These are phyloP conservation scores for Ips nitidus DNA, from an alignment of 1,140 invertebrate genomes.

Conservation along the genomic window DNA sequence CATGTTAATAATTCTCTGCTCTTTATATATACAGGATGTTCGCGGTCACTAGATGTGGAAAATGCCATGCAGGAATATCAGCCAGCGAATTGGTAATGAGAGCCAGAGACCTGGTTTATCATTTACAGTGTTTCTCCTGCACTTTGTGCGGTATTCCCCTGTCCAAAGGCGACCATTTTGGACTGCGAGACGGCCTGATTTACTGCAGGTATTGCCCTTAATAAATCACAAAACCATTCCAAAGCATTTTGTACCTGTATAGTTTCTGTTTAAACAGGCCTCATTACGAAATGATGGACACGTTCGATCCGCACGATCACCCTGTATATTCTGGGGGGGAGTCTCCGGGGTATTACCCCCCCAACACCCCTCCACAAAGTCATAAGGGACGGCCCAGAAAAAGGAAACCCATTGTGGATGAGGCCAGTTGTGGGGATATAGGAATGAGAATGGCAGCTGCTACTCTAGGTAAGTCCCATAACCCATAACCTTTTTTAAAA, in stretches of 20 bases:
- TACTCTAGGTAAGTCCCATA: slow-evolving; percentile 62
- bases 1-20: too few species aligned
- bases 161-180: slow-evolving; percentile 87
- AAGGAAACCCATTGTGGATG: slow-evolving; percentile 59
- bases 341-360: slow-evolving; percentile 62
- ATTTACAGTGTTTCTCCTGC: slow-evolving; percentile 89
- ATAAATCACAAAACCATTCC: not conserved
- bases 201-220: slow-evolving; percentile 65
- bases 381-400: slow-evolving; percentile 85
- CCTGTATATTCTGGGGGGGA: slow-evolving; percentile 57
- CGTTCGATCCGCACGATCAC: slow-evolving; percentile 49
- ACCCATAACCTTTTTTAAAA: too few species aligned
- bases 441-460: slow-evolving; percentile 70
- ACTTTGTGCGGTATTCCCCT: slow-evolving; percentile 76
- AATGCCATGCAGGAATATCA: slow-evolving; percentile 81
- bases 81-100: slow-evolving; percentile 92
- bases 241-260: too few species aligned
- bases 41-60: slow-evolving; percentile 78
- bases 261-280: slow-evolving; percentile 52
- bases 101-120: slow-evolving; percentile 84
- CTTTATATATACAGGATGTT: slow-evolving; percentile 63
- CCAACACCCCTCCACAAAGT: slow-evolving; percentile 57
- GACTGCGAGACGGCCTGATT: slow-evolving; percentile 76
- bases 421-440: slow-evolving; percentile 59
- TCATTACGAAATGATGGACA: slow-evolving; percentile 67